These are phyloP conservation scores for Notamacropus eugenii DNA, from an alignment of 2,797 vertebrate species.

Conservation along the genomic window DNA sequence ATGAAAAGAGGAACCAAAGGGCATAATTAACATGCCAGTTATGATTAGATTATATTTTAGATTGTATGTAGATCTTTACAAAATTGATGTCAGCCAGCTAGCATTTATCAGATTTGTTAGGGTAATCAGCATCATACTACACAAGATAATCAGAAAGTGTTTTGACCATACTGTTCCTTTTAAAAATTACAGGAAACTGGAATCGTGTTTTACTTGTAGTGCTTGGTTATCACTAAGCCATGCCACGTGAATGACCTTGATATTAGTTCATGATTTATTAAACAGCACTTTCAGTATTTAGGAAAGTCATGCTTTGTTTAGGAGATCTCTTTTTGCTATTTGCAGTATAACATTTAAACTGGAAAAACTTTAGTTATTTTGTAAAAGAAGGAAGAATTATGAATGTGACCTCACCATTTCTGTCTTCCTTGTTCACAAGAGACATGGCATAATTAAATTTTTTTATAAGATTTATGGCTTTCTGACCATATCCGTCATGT, in stretches of 20 bases:
- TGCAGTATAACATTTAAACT: constrained; percentile 48
- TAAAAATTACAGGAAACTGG: neutral
- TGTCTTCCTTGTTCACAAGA: constrained; percentile 5
- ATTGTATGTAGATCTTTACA: neutral
- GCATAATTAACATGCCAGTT: neutral
- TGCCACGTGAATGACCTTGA: neutral
- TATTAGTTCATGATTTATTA: constrained; percentile 18
- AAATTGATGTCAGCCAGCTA: constrained; percentile 1
- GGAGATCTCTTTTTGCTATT: neutral
- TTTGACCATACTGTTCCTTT: constrained; percentile 24
- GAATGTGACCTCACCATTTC: constrained; percentile 40
- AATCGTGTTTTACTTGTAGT: neutral
- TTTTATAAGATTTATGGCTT: constrained; percentile 30
- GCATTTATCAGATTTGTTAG: constrained; percentile 23
- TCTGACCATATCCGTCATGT: constrained; percentile 11
- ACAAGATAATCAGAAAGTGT: neutral
- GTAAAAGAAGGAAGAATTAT: neutral
- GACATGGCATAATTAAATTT: constrained; percentile 13
- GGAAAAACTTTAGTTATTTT: constrained; percentile 33
- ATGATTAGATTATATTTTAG: constrained; percentile 11
- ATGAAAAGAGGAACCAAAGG: neutral
- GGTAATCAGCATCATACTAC: neutral
- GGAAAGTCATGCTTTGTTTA: constrained; percentile 18
- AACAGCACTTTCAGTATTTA: constrained; percentile 41
- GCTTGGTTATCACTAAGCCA: neutral